Base-by-base conservation (phyloP, 2,113 vertebrate genomes). In the Aythya baeri region DNA sequence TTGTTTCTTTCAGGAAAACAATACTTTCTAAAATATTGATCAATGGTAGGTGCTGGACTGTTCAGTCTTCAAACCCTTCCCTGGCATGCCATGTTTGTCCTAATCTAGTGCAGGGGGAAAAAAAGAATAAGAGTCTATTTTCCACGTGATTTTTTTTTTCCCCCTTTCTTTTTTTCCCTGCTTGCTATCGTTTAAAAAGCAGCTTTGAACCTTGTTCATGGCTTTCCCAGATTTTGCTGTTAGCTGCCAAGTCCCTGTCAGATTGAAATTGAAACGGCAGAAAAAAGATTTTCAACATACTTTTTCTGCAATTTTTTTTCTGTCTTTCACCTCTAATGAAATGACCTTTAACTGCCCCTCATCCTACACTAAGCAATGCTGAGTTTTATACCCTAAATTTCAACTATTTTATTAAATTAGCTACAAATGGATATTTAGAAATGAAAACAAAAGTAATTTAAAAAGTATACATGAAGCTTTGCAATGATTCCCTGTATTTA, bases 341-440 rank as follows among this genome's bases (percentile, higher is more conserved):
- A 98, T 96, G 95, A 98, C 94, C 96, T 96, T 91, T 95, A 94
- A 93, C 91, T 88, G 92, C 59, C 88, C 52, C 89, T 97, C 81
- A 95, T 96, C 97, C 96, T 94, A 95, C 65, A 93, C 93, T 94
- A 97, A 82, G 87, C 95, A 96, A 94, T 91, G 91, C 89, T 88
- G 89, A 93, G 73, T 82, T 92, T 96, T 97, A 96, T 86, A 95
- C 44, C 32, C 63, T 80, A 94, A 96, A 91, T 96, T 94, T 25
- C 93, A 95, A 92, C 88, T 97, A 93, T 88, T 97, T 97, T 96
- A 97, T 97, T 97, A 97, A 97, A 97, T 97, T 98, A 98, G 84
- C 89, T 95, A 93, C 29, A 97, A 96, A 96, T 92, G 81, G 94
- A 55, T 95, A 97, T 96, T 97, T 97, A 93, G 95, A 94, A 95